phyloP scores from a whole-genome alignment of 2,797 vertebrate species.

The Luscinia megarhynchos region DNA sequence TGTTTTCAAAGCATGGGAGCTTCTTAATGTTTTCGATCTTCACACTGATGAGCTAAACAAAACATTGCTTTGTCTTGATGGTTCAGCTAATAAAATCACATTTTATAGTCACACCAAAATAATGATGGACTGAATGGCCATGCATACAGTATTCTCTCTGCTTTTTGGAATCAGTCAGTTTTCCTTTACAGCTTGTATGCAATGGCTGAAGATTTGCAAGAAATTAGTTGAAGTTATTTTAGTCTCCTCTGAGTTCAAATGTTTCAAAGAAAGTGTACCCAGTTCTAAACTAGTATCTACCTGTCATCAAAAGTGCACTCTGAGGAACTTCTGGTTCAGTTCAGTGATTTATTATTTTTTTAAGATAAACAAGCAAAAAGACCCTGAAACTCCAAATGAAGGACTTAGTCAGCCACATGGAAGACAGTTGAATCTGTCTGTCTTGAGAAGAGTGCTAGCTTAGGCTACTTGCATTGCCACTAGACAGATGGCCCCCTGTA shows the following conservation, averaged over 20 bases:
- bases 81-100: not conserved
- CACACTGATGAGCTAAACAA: not conserved
- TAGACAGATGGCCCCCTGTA: too few species aligned
- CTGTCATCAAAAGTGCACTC: not conserved
- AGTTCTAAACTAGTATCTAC: not conserved
- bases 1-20: not conserved
- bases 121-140: not conserved
- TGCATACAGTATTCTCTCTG: not conserved
- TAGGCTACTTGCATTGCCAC: not conserved
- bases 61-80: not conserved
- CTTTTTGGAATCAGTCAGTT: not conserved
- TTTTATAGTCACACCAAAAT: not conserved
- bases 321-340: not conserved
- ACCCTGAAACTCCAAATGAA: not conserved
- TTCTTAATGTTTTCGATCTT: not conserved
- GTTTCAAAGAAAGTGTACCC: not conserved
- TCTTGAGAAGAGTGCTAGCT: not conserved
- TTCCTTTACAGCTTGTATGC: not conserved
- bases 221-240: not conserved
- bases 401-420: not conserved
- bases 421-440: not conserved
- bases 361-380: not conserved
- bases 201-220: not conserved
- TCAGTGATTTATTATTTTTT: not conserved
- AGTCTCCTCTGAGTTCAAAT: not conserved